Evolutionary conservation across 2,888 invertebrate species (phyloP), one percentile per base, ranked within the genome.

Genomic region (Drosophila mimetica): DNA sequence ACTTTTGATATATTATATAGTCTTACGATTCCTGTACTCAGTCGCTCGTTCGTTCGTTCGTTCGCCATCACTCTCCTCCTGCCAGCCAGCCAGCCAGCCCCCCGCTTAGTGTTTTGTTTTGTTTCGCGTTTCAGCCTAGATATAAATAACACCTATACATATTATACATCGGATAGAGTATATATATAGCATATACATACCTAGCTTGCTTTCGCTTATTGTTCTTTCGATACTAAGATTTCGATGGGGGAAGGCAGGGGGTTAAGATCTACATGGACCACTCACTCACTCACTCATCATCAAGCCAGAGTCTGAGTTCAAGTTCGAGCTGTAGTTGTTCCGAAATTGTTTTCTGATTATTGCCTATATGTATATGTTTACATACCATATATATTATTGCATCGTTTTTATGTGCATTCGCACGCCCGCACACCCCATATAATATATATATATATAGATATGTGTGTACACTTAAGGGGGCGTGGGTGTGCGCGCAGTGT

Each of bases 1-100:
- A 71, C 44, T 69, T 71, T 71, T 71, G 53, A 71, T 71, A 71
- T 54, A 61, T 55, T 55, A 54, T 51, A 70, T 69, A 61, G 60
- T 61, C 60, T 37, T 32, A 59, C 37, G 59, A 61, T 59, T 47
- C 60, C 60, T 39, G 60, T 58, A 58, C 58, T 55, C 59, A 59
- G 25, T 32, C 20, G 30, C 14, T 53, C 13, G 22, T 34, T 34
- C 25, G 30, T 20, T 53, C 13, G 22, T 34, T 34, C 25, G 34
- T n/a, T 48, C 47, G 32, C 50, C 20, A 34, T 28, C 46, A 30
- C 50, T 36, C 42, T 57, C 34, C 34, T n/a, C 44, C 37, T 13
- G 8, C 34, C 34, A 25, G 25, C 32, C 34, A n/a, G n/a, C n/a
- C n/a, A n/a, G n/a, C n/a, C n/a, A n/a, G n/a, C n/a, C n/a, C n/a